phyloP scores from a whole-genome alignment of 2,113 vertebrate genomes.

The Cisticola juncidis region DNA sequence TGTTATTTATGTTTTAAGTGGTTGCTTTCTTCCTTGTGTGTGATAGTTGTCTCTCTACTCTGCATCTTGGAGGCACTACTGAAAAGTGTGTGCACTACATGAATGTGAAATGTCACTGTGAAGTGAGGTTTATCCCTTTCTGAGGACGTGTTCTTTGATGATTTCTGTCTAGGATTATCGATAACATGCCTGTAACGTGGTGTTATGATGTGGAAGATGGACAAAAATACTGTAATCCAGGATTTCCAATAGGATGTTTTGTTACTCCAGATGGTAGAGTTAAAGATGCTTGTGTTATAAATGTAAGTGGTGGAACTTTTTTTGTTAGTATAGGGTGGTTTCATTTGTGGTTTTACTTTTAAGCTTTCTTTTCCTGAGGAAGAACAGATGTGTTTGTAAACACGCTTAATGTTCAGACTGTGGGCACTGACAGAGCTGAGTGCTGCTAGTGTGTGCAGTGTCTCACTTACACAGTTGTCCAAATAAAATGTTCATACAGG shows the following conservation, averaged over 20 bases:
- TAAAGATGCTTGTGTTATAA: constrained; percentile 88
- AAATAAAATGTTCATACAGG: neutral
- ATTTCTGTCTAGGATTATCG: constrained; percentile 83
- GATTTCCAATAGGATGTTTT: constrained; percentile 90
- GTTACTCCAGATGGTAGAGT: constrained; percentile 76
- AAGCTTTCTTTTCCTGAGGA: neutral
- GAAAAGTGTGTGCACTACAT: neutral
- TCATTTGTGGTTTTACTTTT: neutral
- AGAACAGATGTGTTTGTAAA: neutral
- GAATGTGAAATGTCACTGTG: neutral
- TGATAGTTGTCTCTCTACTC: neutral
- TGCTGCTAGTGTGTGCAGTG: neutral
- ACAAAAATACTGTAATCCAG: constrained; percentile 88
- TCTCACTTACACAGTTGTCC: neutral
- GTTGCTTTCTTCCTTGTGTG: neutral
- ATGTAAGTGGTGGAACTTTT: constrained; percentile 77
- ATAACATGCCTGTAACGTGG: constrained; percentile 94
- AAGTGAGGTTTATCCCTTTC: neutral
- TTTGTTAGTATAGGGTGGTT: neutral
- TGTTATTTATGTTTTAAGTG: neutral
- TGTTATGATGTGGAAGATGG: constrained; percentile 86
- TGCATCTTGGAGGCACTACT: neutral
- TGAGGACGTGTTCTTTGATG: constrained; percentile 2
- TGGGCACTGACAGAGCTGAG: neutral
- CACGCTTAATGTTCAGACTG: neutral